These are phyloP conservation scores for Papilio xuthus DNA, from an alignment of 1,140 invertebrate genomes.

Conservation along the genomic window DNA sequence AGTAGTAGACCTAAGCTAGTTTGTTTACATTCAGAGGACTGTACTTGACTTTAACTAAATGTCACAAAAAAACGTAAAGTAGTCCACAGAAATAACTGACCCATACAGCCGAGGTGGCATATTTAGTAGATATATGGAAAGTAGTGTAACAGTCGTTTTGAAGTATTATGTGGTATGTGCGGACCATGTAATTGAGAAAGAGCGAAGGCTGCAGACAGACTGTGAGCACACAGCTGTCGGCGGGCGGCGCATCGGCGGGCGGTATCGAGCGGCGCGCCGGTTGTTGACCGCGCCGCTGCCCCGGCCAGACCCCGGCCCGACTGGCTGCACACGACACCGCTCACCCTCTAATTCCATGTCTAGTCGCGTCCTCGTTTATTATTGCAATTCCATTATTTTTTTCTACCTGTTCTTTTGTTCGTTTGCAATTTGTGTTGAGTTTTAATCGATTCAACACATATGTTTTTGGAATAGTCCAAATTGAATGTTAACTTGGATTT, in stretches of 20 bases:
- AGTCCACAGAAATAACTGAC: no score
- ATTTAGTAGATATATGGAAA: no score
- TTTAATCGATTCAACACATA: neutral
- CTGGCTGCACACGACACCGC: slow-evolving; percentile 23
- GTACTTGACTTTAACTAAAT: neutral
- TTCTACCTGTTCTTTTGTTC: neutral
- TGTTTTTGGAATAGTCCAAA: neutral
- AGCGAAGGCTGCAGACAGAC: neutral
- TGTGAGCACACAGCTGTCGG: neutral
- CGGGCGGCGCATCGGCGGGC: neutral
- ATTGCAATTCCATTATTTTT: neutral
- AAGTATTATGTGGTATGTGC: neutral
- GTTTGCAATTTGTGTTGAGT: neutral
- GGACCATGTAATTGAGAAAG: neutral
- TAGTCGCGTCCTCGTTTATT: slow-evolving; percentile 44
- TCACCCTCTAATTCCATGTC: slow-evolving; percentile 48
- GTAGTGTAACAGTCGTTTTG: neutral
- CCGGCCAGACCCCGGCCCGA: neutral
- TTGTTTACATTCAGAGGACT: neutral
- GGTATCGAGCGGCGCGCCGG: slow-evolving; percentile 47
- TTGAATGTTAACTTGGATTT: no score
- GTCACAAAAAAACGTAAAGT: neutral
- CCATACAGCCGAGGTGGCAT: no score
- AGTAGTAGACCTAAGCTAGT: no score
- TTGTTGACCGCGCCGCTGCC: slow-evolving; percentile 46